phyloP scores from a whole-genome alignment of 2,888 invertebrate species.

The Ophioninae sp. region DNA sequence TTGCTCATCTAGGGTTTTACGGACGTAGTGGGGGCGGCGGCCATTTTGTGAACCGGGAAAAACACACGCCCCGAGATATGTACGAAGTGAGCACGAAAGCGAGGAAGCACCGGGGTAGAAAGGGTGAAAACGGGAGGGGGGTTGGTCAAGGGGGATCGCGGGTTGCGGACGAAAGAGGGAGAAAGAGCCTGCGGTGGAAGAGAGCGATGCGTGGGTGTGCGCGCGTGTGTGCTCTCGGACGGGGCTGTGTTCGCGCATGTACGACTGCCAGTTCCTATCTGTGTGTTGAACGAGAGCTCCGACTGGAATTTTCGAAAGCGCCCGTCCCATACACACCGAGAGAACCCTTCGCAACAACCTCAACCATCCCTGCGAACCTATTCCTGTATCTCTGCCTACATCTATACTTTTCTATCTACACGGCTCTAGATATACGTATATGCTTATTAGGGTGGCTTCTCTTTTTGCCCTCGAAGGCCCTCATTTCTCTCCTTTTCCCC shows the following conservation, averaged over 20 bases:
- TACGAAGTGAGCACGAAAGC: conserved; percentile 63
- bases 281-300: conserved; percentile 48
- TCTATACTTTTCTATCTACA: conserved; percentile 39
- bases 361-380: conserved; percentile 37
- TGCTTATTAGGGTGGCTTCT: conserved; percentile 48
- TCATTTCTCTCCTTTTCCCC: conserved; percentile 60
- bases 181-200: conserved; percentile 53
- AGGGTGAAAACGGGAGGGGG: conserved; percentile 44
- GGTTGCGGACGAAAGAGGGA: conserved; percentile 50
- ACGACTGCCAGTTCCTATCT: conserved; percentile 24
- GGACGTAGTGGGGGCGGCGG: conserved; percentile 76
- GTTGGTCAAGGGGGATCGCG: conserved; percentile 28
- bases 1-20: conserved; percentile 51
- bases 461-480: conserved; percentile 57
- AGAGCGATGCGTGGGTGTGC: conserved; percentile 44
- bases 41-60: conserved; percentile 81
- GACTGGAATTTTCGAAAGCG: conserved; percentile 58
- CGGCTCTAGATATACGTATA: neutral
- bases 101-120: conserved; percentile 55
- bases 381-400: conserved; percentile 24
- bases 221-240: conserved; percentile 3
- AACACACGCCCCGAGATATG: conserved; percentile 80
- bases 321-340: conserved; percentile 16
- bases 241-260: conserved; percentile 10
- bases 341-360: conserved; percentile 60